These are phyloP conservation scores for Halcyon malimbica DNA, from an alignment of 2,113 vertebrate species.

Conservation along the genomic window DNA sequence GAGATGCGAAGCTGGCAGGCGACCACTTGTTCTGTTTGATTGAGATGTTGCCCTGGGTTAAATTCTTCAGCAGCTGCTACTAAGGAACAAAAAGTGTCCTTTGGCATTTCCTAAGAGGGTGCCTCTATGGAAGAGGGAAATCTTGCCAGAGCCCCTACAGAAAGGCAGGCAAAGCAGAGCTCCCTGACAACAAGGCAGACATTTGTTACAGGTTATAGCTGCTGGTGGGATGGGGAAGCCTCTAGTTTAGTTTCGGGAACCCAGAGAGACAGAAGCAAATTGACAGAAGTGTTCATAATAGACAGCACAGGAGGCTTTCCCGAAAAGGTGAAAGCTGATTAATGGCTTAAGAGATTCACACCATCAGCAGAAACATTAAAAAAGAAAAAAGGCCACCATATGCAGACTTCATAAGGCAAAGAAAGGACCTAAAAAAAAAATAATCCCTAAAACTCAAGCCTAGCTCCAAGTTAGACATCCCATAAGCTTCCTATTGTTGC, in stretches of 20 bases:
- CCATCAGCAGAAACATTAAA: not conserved
- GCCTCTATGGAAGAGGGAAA: conserved; percentile 61
- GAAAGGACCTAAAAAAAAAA: not conserved
- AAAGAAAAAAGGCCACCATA: not conserved
- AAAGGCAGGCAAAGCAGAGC: conserved; percentile 36
- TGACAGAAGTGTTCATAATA: not conserved
- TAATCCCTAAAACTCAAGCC: not conserved
- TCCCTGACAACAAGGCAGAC: conserved; percentile 35
- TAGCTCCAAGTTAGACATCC: not conserved
- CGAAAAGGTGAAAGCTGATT: conserved; percentile 33
- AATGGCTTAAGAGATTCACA: not conserved
- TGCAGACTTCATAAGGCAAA: not conserved
- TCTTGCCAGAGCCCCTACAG: conserved; percentile 42
- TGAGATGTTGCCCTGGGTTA: conserved; percentile 34
- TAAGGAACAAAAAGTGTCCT: conserved; percentile 59
- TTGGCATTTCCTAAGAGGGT: conserved; percentile 73
- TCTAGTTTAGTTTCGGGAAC: conserved; percentile 4
- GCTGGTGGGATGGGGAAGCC: not conserved
- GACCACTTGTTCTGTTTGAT: not conserved
- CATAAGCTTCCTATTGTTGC: not conserved
- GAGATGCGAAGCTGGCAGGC: not conserved
- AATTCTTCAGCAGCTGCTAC: conserved; percentile 17
- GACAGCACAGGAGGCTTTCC: not conserved
- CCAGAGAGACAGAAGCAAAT: not conserved
- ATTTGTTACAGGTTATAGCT: conserved; percentile 46